A percentile compares a stretch with the other conserved stretches of the same genome.
phyloP scores from a whole-genome alignment of 2,888 invertebrate species.

The Maniola hyperantus region DNA sequence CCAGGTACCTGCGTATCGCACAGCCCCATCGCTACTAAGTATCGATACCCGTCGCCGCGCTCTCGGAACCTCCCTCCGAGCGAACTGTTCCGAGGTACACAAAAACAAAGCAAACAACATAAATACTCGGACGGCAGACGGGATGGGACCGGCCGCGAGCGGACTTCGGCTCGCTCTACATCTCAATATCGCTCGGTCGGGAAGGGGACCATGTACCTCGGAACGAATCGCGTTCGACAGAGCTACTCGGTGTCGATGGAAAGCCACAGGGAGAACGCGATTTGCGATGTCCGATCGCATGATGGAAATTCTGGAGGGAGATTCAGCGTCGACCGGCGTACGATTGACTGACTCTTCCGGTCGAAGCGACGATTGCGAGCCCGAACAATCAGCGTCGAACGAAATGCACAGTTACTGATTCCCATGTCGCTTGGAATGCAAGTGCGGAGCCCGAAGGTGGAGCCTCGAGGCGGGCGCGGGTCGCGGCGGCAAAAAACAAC shows the following conservation, averaged over 20 bases:
- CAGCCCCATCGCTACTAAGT: slow-evolving; percentile 47
- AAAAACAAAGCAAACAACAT: slow-evolving; percentile 79
- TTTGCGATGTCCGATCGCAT: slow-evolving; percentile 56
- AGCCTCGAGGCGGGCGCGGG: slow-evolving; percentile 60
- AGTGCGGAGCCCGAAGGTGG: slow-evolving; percentile 68
- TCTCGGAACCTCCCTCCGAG: slow-evolving; percentile 59
- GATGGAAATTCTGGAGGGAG: slow-evolving; percentile 40
- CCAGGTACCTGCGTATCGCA: slow-evolving; percentile 88
- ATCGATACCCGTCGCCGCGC: slow-evolving; percentile 45
- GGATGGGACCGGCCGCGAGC: slow-evolving; percentile 66
- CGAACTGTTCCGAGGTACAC: slow-evolving; percentile 83
- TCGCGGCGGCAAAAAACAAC: slow-evolving; percentile 62
- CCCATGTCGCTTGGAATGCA: slow-evolving; percentile 84
- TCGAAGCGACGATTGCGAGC: slow-evolving; percentile 48
- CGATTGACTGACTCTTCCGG: slow-evolving; percentile 43
- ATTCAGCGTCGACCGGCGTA: slow-evolving; percentile 40
- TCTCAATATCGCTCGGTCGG: slow-evolving; percentile 82
- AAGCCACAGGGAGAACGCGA: slow-evolving; percentile 58
- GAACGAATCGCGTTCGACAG: slow-evolving; percentile 78
- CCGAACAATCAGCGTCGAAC: slow-evolving; percentile 55
- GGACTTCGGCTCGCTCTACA: slow-evolving; percentile 79
- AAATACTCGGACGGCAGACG: slow-evolving; percentile 65
- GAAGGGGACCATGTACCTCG: slow-evolving; percentile 83
- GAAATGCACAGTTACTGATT: slow-evolving; percentile 66
- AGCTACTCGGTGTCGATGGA: slow-evolving; percentile 59